Conservation (phyloP, 2,113 vertebrate genomes). For the Tupaia chinensis region DNA sequence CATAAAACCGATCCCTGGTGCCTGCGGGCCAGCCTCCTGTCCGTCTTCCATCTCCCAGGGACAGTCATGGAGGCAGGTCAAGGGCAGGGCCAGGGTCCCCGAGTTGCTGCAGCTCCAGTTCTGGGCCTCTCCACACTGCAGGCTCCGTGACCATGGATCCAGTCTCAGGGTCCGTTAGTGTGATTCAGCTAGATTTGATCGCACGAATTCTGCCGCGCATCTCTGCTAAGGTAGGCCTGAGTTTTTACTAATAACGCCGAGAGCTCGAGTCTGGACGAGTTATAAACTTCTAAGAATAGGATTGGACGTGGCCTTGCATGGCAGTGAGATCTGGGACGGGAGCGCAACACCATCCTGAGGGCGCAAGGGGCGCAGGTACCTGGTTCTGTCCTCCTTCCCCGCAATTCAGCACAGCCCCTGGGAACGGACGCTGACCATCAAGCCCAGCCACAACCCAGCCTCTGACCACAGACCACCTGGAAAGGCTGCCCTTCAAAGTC, state of each 20-base stretch:
- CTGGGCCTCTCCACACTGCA: background rate
- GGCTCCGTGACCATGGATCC: constrained; percentile 63
- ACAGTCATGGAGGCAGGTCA: background rate
- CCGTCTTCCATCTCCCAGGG: too few species aligned
- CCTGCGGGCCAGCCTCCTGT: too few species aligned
- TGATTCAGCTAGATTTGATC: constrained; percentile 85
- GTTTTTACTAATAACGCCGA: constrained; percentile 85
- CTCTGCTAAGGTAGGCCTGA: constrained; percentile 82
- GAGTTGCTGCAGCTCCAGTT: background rate
- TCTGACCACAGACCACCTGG: background rate
- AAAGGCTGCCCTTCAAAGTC: background rate
- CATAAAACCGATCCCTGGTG: too few species aligned
- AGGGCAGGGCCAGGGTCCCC: background rate
- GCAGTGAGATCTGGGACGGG: constrained; percentile 72
- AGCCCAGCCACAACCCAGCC: background rate
- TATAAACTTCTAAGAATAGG: constrained; percentile 84
- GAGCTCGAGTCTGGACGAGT: constrained; percentile 85
- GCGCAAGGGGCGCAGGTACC: constrained; percentile 83
- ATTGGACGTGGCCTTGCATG: constrained; percentile 82
- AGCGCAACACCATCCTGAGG: constrained; percentile 81
- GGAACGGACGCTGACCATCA: background rate
- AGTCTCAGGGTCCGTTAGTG: constrained; percentile 82
- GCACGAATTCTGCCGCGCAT: constrained; percentile 84
- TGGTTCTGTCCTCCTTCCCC: background rate
- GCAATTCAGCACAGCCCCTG: background rate